These are phyloP conservation scores for Linepithema humile DNA, from an alignment of 1,140 invertebrate genomes.

Conservation along the genomic window DNA sequence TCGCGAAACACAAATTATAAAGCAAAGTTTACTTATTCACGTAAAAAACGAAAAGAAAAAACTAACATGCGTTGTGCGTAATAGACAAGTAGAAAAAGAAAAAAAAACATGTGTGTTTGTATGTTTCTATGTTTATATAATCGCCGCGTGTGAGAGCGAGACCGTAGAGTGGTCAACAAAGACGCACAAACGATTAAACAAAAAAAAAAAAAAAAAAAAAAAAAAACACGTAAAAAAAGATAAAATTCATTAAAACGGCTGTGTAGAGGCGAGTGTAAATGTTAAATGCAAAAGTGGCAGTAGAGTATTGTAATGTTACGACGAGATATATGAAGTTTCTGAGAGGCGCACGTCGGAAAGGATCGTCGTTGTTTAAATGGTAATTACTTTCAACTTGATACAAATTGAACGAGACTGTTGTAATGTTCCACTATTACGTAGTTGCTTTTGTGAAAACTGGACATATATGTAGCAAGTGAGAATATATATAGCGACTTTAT, in stretches of 20 bases:
- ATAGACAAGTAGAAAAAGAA: constrained; percentile 50
- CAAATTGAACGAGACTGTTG: background rate
- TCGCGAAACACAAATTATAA: constrained; percentile 58
- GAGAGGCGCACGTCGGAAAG: constrained; percentile 40
- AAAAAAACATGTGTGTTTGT: constrained; percentile 77
- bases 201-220: background rate
- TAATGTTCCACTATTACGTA: constrained; percentile 12
- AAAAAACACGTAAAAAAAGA: background rate
- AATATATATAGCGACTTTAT: constrained; percentile 26
- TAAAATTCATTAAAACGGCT: constrained; percentile 43
- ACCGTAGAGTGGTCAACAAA: constrained; percentile 67
- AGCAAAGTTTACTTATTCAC: constrained; percentile 59
- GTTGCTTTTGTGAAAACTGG: constrained; percentile 19
- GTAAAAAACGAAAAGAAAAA: constrained; percentile 46
- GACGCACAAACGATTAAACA: constrained; percentile 67
- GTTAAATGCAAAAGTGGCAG: constrained; percentile 43
- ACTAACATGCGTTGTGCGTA: constrained; percentile 52
- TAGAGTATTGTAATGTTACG: constrained; percentile 48
- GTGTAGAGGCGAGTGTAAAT: constrained; percentile 50
- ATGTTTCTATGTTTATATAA: constrained; percentile 82
- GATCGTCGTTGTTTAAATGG: constrained; percentile 15
- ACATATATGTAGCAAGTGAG: background rate
- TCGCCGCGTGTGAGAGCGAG: constrained; percentile 72
- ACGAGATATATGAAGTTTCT: background rate
- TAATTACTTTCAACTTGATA: background rate